Evolutionary conservation across 2,888 invertebrate genomes (phyloP).

Genomic region (Drosophila engyochracea): DNA sequence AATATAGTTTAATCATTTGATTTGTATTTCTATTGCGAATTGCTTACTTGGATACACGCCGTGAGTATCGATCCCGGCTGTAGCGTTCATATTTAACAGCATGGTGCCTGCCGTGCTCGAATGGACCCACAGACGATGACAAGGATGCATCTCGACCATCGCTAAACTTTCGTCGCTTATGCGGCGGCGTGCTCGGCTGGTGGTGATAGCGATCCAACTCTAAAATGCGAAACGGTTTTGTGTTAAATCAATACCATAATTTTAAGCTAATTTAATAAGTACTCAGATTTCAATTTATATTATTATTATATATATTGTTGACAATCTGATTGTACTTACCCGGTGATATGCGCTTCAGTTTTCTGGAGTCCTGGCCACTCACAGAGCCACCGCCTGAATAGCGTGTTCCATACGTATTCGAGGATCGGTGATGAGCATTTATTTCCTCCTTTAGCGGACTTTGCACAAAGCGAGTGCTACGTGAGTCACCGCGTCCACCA

Average conservation of each 20-base stretch:
- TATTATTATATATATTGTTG: not conserved
- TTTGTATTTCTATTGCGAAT: not conserved
- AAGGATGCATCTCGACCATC: slow-evolving; percentile 68
- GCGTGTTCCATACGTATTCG: slow-evolving; percentile 80
- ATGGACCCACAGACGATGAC: slow-evolving; percentile 54
- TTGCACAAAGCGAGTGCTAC: slow-evolving; percentile 73
- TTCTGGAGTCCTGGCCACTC: slow-evolving; percentile 66
- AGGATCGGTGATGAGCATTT: slow-evolving; percentile 63
- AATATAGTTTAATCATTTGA: not conserved
- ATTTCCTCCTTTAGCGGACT: slow-evolving; percentile 74
- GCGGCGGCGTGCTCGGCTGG: slow-evolving; percentile 83
- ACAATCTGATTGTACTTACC: slow-evolving; percentile 60
- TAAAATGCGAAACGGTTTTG: slow-evolving; percentile 29
- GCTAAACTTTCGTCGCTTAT: slow-evolving; percentile 84
- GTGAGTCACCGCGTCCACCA: slow-evolving; percentile 58
- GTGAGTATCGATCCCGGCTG: slow-evolving; percentile 80
- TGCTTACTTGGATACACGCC: slow-evolving; percentile 80
- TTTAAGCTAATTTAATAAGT: not conserved
- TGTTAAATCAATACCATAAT: not conserved
- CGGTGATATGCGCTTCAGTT: slow-evolving; percentile 81
- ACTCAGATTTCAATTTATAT: not conserved
- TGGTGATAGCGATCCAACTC: slow-evolving; percentile 83
- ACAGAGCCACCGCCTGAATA: slow-evolving; percentile 62
- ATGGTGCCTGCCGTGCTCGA: slow-evolving; percentile 78
- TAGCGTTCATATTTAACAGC: slow-evolving; percentile 81